phyloP scores from a whole-genome alignment of 1,140 invertebrate species.

The Caligus rogercresseyi region DNA sequence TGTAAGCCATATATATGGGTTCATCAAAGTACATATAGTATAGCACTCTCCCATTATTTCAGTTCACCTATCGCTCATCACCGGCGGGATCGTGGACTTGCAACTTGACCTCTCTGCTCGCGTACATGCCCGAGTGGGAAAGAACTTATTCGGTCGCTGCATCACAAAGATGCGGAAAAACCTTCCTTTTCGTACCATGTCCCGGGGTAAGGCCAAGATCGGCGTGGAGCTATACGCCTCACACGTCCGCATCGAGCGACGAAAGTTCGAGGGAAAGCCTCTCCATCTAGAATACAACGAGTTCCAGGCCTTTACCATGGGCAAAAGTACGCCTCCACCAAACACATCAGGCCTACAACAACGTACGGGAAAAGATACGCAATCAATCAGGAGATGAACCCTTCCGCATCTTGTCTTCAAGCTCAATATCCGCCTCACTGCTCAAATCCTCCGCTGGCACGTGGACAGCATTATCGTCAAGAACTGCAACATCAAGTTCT shows the following conservation, averaged over 20 bases:
- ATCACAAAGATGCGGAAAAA: background rate
- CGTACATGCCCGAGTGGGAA: background rate
- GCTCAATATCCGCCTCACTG: background rate
- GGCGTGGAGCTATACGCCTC: background rate
- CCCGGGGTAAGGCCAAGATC: background rate
- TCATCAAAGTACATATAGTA: background rate
- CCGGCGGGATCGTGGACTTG: background rate
- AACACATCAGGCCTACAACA: background rate
- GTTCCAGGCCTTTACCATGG: background rate
- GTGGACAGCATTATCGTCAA: background rate
- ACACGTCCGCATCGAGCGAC: background rate
- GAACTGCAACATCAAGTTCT: background rate
- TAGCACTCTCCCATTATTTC: background rate
- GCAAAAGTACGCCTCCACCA: background rate
- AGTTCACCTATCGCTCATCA: background rate
- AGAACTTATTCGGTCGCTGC: background rate
- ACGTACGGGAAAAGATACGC: background rate
- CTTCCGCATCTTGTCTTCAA: slow-evolving; percentile 8
- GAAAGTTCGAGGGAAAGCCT: background rate
- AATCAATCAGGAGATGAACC: background rate
- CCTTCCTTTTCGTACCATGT: background rate
- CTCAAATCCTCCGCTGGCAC: background rate
- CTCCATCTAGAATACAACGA: background rate
- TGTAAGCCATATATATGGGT: too few species aligned
- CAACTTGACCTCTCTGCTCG: background rate